Base-by-base conservation (phyloP, 2,888 invertebrate genomes). In the Leucophenga maculata region DNA sequence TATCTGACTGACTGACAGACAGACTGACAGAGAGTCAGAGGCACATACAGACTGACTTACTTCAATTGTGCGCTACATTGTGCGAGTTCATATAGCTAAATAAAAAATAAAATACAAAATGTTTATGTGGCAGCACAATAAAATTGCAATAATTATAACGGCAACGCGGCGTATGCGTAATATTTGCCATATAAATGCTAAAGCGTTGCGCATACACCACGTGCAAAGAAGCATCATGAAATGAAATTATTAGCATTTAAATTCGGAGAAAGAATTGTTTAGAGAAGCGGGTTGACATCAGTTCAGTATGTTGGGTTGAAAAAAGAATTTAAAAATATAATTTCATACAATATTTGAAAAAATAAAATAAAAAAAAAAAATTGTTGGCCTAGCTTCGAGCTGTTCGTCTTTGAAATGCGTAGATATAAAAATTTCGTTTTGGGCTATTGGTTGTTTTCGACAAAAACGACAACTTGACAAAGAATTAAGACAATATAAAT, bases 81-180 rank as follows among this genome's bases (percentile, higher is more conserved):
- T 22, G 55, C 14, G 55, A 14, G 20, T 20, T 8, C 9, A 8
- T 26, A 11, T 55, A 26, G 2, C 11, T 18, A 20, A 6, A 4
- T 54, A 26, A 13, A 3, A 55, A 8, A 55, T 55, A 55, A 55
- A 11, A 39, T 39, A 39, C 11, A 39, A 6, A 39, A 39, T 11
- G 11, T 39, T 39, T 39, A 39, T 39, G 39, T 6, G 31, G 16
- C 59, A 59, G 32, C 16, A 32, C 8, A n/a, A 31, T 26, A 59
- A 32, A 31, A 59, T 16, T n/a, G 59, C 59, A 32, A 59, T 32
- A 59, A 32, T 59, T 32, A 59, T 32, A n/a, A 16, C 16, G 48
- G 3, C 59, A 59, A 32, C 16, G 9, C 16, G 59, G 59, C 59
- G 59, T 59, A 59, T 59, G 59, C 59, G 59, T 16, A 32, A 59